Evolutionary conservation across 2,113 vertebrate species (phyloP), one percentile per base, ranked within the genome.

Genomic region (Poeciliopsis occidentalis): DNA sequence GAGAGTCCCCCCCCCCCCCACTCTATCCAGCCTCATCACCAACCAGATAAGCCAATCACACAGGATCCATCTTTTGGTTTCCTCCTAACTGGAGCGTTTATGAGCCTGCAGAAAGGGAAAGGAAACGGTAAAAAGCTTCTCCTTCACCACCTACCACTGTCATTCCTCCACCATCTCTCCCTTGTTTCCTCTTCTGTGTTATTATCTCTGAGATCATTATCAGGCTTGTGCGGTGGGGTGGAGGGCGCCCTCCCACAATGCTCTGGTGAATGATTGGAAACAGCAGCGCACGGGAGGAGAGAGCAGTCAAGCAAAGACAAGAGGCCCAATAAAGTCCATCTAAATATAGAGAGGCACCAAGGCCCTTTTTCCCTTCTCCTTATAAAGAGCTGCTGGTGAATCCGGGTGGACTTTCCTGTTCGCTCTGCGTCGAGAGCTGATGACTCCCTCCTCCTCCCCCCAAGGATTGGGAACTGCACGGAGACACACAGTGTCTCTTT

Each of bases 331-430:
- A 94, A 94, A 92, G 90, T 84, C 79, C 32, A 84, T 92, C 93
- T 94, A 94, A 90, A 95, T 94, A 93, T 95, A 95, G 93, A 88
- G 79, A 88, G 79, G 47, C 79, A 89, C 71, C 73, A 39, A 54
- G 72, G 76, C 85, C 84, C 91, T 91, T 91, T 90, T 82, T 76
- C 83, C 76, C 83, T 81, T 93, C 81, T 92, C 93, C 94, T 93
- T 95, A 95, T 95, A 94, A 94, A 94, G 93, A 88, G 91, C 89
- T 93, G 89, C 85, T 91, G 89, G 86, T 90, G 91, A 82, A 89
- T 89, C 92, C 72, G 57, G 63, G 71, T 70, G 78, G 86, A 88
- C 85, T 69, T 70, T 86, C 69, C 79, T 86, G 75, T 76, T 79
- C 27, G 12, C 76, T 41, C 39, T 82, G 82, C 31, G 32, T 76